Conservation (phyloP, 2,797 vertebrate genomes). For the Dendrocincla tyrannina region DNA sequence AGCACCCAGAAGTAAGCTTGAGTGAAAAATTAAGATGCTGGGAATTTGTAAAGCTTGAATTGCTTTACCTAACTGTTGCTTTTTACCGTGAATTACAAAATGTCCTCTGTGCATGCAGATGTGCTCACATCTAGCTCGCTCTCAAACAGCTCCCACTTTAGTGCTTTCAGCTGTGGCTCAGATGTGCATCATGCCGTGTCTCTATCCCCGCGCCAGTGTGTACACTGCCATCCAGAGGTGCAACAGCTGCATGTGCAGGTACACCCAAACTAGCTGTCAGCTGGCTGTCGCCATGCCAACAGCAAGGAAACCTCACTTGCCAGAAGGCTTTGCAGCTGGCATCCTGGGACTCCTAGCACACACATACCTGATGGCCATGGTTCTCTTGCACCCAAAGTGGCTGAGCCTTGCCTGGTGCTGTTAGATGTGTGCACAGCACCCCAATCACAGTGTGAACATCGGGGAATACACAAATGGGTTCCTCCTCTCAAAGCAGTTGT, state of each 20-base stretch:
- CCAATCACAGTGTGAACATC: accelerated
- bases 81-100: background rate
- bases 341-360: background rate
- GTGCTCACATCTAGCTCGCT: background rate
- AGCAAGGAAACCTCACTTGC: background rate
- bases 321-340: background rate
- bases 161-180: background rate
- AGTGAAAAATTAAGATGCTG: background rate
- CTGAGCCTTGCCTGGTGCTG: background rate
- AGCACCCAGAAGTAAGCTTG: background rate
- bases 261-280: background rate
- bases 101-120: background rate
- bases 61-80: background rate
- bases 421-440: background rate
- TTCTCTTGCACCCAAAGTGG: accelerated
- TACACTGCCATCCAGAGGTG: background rate
- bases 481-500: background rate
- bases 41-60: background rate
- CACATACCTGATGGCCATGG: accelerated
- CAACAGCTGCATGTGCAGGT: background rate
- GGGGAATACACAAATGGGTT: background rate
- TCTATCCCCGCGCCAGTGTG: background rate
- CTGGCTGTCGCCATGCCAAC: background rate
- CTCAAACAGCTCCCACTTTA: background rate
- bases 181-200: accelerated